These are phyloP conservation scores for Planococcus citri DNA, from an alignment of 1,140 invertebrate species.

Conservation along the genomic window DNA sequence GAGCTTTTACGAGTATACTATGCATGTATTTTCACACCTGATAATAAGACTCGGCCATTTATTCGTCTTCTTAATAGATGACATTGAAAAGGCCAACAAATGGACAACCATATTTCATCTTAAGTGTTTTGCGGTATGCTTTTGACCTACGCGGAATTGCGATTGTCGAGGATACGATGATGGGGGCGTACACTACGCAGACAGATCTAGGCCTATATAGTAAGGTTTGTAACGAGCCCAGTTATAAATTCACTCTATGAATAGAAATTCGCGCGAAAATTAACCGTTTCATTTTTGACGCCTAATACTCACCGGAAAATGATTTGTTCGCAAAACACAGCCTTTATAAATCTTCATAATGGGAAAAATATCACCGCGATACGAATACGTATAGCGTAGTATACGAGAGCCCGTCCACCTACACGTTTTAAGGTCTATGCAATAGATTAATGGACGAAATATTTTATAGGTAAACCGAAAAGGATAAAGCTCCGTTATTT, in stretches of 20 bases:
- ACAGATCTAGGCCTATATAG: too few species aligned
- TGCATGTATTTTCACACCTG: too few species aligned
- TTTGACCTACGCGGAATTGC: not conserved
- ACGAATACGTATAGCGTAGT: too few species aligned
- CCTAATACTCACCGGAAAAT: not conserved
- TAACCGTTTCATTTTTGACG: not conserved
- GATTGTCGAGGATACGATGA: not conserved
- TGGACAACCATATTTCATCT: not conserved
- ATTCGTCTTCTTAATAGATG: too few species aligned
- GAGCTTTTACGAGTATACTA: too few species aligned
- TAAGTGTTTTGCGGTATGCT: not conserved
- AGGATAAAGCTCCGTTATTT: not conserved
- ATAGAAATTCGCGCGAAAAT: not conserved
- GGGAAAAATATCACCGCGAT: not conserved
- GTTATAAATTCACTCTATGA: not conserved
- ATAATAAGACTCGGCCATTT: too few species aligned
- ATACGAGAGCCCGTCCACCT: too few species aligned
- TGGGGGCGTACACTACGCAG: too few species aligned
- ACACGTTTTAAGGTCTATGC: not conserved
- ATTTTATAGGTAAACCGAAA: constrained; percentile 20
- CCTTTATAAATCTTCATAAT: constrained; percentile 2
- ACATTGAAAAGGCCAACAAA: too few species aligned
- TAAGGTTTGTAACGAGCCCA: not conserved
- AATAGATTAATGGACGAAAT: constrained; percentile 16
- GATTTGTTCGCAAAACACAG: not conserved